phyloP scores from a whole-genome alignment of 2,888 invertebrate genomes.

The Furcula furcula region DNA sequence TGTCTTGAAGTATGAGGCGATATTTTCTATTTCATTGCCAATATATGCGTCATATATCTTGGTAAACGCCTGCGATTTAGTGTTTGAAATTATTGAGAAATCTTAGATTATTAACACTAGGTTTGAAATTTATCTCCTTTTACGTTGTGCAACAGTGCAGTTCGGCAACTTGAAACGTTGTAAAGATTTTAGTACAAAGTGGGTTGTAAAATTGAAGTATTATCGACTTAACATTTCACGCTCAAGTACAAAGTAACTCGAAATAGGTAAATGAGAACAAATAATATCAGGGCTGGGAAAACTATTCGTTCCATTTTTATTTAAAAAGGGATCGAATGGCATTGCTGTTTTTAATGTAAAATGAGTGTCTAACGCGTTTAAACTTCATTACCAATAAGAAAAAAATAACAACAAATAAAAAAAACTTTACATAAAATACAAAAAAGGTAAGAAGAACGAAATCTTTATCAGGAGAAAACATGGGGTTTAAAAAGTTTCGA shows the following conservation, averaged over 20 bases:
- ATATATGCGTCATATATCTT: not conserved
- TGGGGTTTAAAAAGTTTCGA: slow-evolving; percentile 32
- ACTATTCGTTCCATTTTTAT: too few species aligned
- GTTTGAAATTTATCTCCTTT: not conserved
- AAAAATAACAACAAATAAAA: slow-evolving; percentile 25
- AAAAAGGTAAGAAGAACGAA: slow-evolving; percentile 26
- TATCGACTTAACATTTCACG: not conserved
- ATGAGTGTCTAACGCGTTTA: too few species aligned
- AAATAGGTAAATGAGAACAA: too few species aligned
- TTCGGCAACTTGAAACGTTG: not conserved
- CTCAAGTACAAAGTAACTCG: too few species aligned
- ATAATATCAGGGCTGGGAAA: too few species aligned
- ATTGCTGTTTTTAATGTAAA: too few species aligned
- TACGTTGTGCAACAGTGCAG: not conserved
- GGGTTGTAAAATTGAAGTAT: not conserved
- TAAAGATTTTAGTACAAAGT: not conserved
- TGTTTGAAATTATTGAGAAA: not conserved
- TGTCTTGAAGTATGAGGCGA: not conserved
- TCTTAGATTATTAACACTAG: not conserved
- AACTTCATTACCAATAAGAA: slow-evolving; percentile 24
- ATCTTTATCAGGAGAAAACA: slow-evolving; percentile 35
- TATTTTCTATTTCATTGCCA: not conserved
- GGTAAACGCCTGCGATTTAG: not conserved
- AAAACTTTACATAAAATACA: slow-evolving; percentile 23
- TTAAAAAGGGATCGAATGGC: too few species aligned